Percentiles rank a stretch among this genome's conserved stretches.
These are phyloP conservation scores for Ennomos quercinarius DNA, from an alignment of 2,888 invertebrate genomes.

Conservation along the genomic window DNA sequence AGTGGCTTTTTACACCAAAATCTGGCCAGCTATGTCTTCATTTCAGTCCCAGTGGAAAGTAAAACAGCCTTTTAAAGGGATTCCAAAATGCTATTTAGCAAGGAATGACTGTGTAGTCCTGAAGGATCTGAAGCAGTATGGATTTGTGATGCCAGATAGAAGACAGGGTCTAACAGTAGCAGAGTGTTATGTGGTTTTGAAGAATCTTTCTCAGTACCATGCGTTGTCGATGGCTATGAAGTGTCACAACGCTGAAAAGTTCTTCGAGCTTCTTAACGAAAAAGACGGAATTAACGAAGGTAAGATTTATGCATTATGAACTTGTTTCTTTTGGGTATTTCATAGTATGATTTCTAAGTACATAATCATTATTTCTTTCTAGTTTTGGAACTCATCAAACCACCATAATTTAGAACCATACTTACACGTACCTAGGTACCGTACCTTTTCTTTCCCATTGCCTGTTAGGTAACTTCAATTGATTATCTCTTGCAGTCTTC, in stretches of 20 bases:
- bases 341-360: too few species aligned
- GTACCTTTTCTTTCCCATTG: too few species aligned
- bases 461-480: too few species aligned
- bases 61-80: conserved; percentile 78
- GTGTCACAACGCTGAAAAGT: conserved; percentile 82
- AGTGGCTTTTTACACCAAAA: conserved; percentile 89
- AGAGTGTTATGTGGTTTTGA: conserved; percentile 86
- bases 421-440: too few species aligned
- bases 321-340: too few species aligned
- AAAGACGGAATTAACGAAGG: conserved; percentile 81
- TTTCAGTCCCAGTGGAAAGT: conserved; percentile 83
- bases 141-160: conserved; percentile 88
- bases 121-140: conserved; percentile 86
- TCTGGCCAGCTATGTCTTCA: conserved; percentile 87
- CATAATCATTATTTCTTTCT: too few species aligned
- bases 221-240: conserved; percentile 88
- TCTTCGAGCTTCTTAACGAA: conserved; percentile 78
- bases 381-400: too few species aligned
- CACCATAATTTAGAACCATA: too few species aligned
- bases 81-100: conserved; percentile 87
- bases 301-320: conserved; percentile 33
- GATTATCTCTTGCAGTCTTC: conserved; percentile 69
- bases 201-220: conserved; percentile 87
- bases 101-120: conserved; percentile 83
- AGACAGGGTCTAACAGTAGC: conserved; percentile 85